Evolutionary conservation across 2,888 invertebrate genomes (phyloP).

Genomic region (Chrysina gloriosa): DNA sequence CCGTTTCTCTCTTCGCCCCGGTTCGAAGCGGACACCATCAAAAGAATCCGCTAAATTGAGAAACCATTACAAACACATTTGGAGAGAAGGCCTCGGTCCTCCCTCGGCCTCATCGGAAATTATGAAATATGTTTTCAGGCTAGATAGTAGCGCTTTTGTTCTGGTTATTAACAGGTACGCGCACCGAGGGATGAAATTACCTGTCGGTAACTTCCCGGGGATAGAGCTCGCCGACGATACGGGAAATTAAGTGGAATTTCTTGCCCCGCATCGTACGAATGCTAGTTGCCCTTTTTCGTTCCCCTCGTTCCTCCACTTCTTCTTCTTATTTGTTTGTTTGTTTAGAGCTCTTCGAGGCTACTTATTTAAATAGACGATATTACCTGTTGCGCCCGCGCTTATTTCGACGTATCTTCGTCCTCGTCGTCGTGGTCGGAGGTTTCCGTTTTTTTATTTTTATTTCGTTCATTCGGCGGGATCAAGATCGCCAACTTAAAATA

Average conservation of each 20-base stretch:
- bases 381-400: no score
- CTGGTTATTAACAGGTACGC: conserved; percentile 58
- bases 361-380: neutral
- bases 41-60: conserved; percentile 58
- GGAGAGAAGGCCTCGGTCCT: conserved; percentile 45
- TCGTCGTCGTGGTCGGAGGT: no score
- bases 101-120: conserved; percentile 42
- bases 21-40: conserved; percentile 43
- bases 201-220: conserved; percentile 12
- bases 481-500: no score
- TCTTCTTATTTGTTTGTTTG: neutral
- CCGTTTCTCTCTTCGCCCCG: neutral
- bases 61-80: conserved; percentile 62
- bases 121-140: conserved; percentile 58
- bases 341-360: neutral
- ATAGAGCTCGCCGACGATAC: neutral
- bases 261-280: neutral
- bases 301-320: neutral
- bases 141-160: conserved; percentile 60
- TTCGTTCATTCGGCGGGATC: no score
- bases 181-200: conserved; percentile 47
- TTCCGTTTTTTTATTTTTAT: no score
- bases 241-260: conserved; percentile 30
- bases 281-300: no score
- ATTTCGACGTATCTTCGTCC: no score